Conservation (phyloP, 2,888 invertebrate genomes). For the Cryptophagus acutangulus region DNA sequence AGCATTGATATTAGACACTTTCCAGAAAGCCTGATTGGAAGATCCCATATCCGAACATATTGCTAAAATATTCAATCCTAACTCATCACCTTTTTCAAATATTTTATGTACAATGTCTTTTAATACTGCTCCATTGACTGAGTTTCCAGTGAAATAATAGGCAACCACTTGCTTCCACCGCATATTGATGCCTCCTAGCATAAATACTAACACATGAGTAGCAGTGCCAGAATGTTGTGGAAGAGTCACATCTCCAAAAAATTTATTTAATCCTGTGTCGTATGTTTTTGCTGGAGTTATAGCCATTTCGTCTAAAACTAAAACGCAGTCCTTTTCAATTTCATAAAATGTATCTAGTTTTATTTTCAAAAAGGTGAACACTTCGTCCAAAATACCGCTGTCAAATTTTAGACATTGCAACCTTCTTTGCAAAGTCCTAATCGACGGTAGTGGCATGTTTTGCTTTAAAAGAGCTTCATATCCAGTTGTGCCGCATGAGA, state of each 20-base stretch:
- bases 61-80: conserved; percentile 21
- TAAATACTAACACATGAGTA: conserved; percentile 30
- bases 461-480: conserved; percentile 21
- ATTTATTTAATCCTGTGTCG: conserved; percentile 15
- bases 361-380: conserved; percentile 17
- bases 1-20: conserved; percentile 19
- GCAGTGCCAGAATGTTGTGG: conserved; percentile 22
- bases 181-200: conserved; percentile 28
- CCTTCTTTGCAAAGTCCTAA: conserved; percentile 20
- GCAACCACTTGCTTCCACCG: conserved; percentile 33
- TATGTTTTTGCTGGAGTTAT: conserved; percentile 18
- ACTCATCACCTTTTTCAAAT: conserved; percentile 18
- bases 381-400: conserved; percentile 20
- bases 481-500: conserved; percentile 19
- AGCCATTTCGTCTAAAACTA: conserved; percentile 25
- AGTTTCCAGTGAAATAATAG: conserved; percentile 28
- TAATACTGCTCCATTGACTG: conserved; percentile 22
- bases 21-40: conserved; percentile 29
- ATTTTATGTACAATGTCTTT: conserved; percentile 20
- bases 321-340: conserved; percentile 17
- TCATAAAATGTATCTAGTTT: conserved; percentile 15
- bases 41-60: conserved; percentile 31
- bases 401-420: conserved; percentile 23
- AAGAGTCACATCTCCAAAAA: conserved; percentile 20
- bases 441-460: conserved; percentile 21